phyloP scores from a whole-genome alignment of 2,797 vertebrate genomes.

The Syngnathus rostellatus region DNA sequence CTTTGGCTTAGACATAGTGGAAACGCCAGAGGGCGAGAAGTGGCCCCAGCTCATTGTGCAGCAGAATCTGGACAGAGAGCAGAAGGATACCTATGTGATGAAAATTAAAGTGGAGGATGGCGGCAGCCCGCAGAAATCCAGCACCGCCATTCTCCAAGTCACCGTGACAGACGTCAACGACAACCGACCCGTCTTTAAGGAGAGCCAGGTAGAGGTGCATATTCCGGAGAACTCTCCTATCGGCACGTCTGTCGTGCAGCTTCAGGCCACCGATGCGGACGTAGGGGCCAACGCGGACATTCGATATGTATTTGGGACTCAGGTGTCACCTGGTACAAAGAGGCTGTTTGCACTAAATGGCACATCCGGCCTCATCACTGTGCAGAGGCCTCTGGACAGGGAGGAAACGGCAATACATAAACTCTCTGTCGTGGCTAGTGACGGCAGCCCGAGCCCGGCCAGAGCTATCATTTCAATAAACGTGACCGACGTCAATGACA shows the following conservation, averaged over 20 bases:
- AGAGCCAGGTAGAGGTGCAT: conserved; percentile 92
- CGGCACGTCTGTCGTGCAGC: conserved; percentile 92
- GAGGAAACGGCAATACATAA: conserved; percentile 97
- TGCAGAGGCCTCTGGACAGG: conserved; percentile 90
- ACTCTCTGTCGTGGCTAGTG: conserved; percentile 93
- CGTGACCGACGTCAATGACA: conserved; percentile 98
- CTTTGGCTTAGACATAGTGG: conserved; percentile 97
- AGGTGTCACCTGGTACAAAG: conserved; percentile 89
- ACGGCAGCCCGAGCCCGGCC: conserved; percentile 93
- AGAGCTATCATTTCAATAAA: conserved; percentile 93
- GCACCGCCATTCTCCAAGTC: conserved; percentile 97
- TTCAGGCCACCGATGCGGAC: conserved; percentile 95
- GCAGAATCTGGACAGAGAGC: conserved; percentile 96
- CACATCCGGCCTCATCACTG: conserved; percentile 91
- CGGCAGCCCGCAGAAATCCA: conserved; percentile 94
- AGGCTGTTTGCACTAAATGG: conserved; percentile 95
- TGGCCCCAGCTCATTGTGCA: conserved; percentile 99
- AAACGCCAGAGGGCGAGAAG: conserved; percentile 98
- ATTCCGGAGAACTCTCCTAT: conserved; percentile 92
- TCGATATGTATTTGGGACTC: conserved; percentile 92
- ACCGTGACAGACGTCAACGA: conserved; percentile 98
- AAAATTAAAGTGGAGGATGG: conserved; percentile 99
- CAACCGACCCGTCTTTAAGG: conserved; percentile 94
- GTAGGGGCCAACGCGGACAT: conserved; percentile 95
- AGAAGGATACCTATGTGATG: conserved; percentile 99